Conservation (phyloP, 2,888 invertebrate species). For the Pammene aurita region DNA sequence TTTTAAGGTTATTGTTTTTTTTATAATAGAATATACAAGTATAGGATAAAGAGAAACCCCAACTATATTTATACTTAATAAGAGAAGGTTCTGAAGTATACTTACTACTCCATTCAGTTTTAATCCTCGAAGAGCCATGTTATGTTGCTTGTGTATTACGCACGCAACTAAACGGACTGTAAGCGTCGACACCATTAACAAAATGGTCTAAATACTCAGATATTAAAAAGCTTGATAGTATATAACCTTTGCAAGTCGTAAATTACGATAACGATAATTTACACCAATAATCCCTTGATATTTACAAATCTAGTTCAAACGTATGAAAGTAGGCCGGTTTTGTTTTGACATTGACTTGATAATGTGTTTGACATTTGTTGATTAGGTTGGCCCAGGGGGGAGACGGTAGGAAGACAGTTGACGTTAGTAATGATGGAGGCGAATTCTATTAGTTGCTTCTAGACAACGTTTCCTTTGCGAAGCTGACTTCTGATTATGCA, state of each 20-base stretch:
- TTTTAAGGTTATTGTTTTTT: neutral
- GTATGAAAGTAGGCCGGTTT: constrained; percentile 8
- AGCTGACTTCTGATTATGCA: too few species aligned
- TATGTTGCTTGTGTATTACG: constrained; percentile 2
- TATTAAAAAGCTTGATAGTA: constrained; percentile 18
- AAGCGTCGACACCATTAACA: constrained; percentile 15
- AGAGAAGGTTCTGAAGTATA: neutral
- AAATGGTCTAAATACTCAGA: neutral
- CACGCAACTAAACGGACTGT: constrained; percentile 3
- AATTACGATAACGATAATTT: constrained; percentile 16
- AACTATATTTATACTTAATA: neutral
- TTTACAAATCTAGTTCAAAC: neutral
- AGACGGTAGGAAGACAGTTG: too few species aligned
- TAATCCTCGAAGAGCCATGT: constrained; percentile 24
- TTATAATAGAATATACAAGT: neutral
- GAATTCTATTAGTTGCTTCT: too few species aligned
- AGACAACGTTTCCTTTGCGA: too few species aligned
- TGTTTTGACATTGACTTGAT: constrained; percentile 12
- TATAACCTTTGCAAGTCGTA: constrained; percentile 10
- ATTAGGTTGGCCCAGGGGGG: neutral
- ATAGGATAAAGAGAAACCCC: neutral
- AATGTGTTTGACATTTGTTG: neutral
- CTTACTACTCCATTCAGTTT: constrained; percentile 33
- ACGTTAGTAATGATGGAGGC: too few species aligned
- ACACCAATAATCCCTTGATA: neutral